These are phyloP conservation scores for Lamellibrachia satsuma DNA, from an alignment of 2,888 invertebrate genomes.

Conservation along the genomic window DNA sequence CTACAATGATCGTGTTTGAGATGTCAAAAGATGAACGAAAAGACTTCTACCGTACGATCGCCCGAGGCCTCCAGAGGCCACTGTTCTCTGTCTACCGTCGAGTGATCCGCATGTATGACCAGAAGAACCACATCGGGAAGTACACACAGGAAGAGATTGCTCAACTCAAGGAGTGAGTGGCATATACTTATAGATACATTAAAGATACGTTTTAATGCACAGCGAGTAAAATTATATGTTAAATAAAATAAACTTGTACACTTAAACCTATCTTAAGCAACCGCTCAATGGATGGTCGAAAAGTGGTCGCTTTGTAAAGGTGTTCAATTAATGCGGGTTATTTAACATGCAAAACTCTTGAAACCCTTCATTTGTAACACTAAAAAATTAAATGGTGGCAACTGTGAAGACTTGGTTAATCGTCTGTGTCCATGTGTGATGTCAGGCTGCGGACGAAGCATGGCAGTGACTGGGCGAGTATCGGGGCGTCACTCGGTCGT, in stretches of 20 bases:
- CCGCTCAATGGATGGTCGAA: no score
- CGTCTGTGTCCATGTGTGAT: neutral
- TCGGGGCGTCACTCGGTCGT: constrained; percentile 65
- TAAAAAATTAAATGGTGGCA: neutral
- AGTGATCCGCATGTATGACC: constrained; percentile 68
- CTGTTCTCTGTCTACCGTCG: constrained; percentile 67
- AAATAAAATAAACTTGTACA: neutral
- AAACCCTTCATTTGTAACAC: no score
- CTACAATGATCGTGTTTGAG: constrained; percentile 67
- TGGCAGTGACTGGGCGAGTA: constrained; percentile 68
- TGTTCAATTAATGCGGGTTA: no score
- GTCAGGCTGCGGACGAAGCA: constrained; percentile 61
- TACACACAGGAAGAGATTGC: constrained; percentile 66
- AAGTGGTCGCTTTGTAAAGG: no score
- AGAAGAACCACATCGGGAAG: constrained; percentile 68
- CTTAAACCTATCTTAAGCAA: no score
- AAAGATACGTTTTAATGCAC: neutral
- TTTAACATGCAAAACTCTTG: no score
- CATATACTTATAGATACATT: neutral
- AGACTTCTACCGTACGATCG: constrained; percentile 67
- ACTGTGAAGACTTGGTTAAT: neutral
- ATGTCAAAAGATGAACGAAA: constrained; percentile 68
- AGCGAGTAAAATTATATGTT: neutral
- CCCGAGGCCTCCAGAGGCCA: constrained; percentile 66
- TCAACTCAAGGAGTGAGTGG: constrained; percentile 62